Conservation (phyloP, 2,113 vertebrate genomes). For the Xenopus laevis region DNA sequence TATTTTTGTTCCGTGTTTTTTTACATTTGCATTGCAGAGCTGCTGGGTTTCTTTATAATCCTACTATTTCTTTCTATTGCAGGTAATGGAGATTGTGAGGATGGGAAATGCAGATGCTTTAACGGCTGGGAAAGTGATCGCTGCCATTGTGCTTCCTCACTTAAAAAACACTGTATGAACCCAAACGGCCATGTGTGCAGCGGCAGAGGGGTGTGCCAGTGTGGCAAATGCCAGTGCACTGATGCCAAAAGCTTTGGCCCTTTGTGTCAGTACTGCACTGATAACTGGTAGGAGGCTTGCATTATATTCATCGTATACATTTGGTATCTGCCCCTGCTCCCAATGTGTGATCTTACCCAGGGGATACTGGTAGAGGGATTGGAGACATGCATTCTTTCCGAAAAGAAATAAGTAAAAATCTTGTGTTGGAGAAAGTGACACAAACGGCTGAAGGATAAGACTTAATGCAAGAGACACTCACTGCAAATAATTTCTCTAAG, state of each 20-base stretch:
- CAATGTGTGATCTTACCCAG: no score
- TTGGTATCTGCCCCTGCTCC: no score
- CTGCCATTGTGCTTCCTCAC: slow-evolving; percentile 74
- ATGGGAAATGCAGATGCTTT: slow-evolving; percentile 78
- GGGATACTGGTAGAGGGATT: no score
- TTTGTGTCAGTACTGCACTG: slow-evolving; percentile 84
- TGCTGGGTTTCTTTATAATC: no score
- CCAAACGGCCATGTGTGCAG: slow-evolving; percentile 78
- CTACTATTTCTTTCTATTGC: slow-evolving; percentile 46
- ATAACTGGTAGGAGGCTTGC: slow-evolving; percentile 75
- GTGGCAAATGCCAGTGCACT: slow-evolving; percentile 84
- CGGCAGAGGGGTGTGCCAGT: slow-evolving; percentile 80
- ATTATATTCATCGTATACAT: neutral
- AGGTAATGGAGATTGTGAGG: slow-evolving; percentile 88
- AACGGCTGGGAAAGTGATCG: slow-evolving; percentile 83
- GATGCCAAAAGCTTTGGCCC: slow-evolving; percentile 73
- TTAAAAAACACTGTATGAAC: slow-evolving; percentile 70
- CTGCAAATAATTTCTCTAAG: no score
- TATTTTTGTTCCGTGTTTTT: no score
- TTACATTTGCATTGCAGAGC: no score
- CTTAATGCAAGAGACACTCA: no score
- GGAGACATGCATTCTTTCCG: no score
- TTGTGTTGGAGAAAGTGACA: no score
- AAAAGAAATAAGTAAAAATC: no score
- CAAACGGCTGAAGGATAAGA: no score